phyloP scores from a whole-genome alignment of 2,888 invertebrate species.

The Mimachlamys varia region DNA sequence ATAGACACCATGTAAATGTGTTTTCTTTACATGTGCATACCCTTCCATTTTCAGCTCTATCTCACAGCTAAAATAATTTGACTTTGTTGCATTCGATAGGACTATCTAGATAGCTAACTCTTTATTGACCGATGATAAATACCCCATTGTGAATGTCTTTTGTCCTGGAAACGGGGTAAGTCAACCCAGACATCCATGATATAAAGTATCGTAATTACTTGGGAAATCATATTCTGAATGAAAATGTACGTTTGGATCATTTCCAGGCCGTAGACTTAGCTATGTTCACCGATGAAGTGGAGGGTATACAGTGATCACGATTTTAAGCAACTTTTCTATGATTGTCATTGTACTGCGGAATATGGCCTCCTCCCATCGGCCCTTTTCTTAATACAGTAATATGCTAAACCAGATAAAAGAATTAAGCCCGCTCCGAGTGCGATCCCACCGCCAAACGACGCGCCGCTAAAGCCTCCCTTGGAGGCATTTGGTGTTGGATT shows the following conservation, averaged over 20 bases:
- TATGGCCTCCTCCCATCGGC: neutral
- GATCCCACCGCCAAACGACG: conserved; percentile 42
- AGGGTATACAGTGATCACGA: too few relatives aligned
- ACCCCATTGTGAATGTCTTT: too few relatives aligned
- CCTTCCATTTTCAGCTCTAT: too few relatives aligned
- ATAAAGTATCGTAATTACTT: neutral
- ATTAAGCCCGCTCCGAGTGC: neutral
- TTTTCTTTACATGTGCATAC: too few relatives aligned
- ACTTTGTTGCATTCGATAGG: too few relatives aligned
- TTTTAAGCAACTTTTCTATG: neutral
- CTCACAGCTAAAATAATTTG: too few relatives aligned
- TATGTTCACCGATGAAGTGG: too few relatives aligned
- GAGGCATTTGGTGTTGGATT: neutral
- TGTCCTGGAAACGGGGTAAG: neutral
- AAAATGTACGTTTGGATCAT: neutral
- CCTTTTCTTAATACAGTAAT: neutral
- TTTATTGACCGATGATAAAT: neutral
- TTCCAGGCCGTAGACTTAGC: neutral
- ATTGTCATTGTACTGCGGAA: conserved; percentile 11
- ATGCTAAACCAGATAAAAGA: neutral
- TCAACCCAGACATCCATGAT: neutral
- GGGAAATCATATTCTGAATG: neutral
- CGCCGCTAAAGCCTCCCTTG: conserved; percentile 34
- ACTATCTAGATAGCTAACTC: neutral
- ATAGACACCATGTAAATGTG: too few relatives aligned